Percentiles rank a stretch among this genome's conserved stretches.
Conservation (phyloP, 92 coral and sea anemone genomes). For the Phenganax stokvisi region DNA sequence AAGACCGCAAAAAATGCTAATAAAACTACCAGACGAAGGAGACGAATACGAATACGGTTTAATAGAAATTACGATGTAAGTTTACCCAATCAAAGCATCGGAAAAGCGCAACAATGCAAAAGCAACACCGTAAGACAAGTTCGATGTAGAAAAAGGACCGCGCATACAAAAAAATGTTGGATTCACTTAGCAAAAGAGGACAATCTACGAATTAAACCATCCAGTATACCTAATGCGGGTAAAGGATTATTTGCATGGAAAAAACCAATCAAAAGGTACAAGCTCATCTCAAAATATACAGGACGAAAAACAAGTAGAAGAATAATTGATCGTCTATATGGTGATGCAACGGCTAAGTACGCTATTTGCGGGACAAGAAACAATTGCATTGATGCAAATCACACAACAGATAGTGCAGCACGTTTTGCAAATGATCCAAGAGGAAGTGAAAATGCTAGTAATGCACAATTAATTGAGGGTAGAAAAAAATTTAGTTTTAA, state of each 20-base stretch:
- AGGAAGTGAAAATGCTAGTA: conserved; percentile 3
- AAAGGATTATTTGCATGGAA: conserved; percentile 31
- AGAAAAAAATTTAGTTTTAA: neutral
- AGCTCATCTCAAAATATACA: conserved; percentile 18
- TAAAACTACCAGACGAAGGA: no score
- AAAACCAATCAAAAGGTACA: conserved; percentile 8
- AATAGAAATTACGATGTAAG: no score
- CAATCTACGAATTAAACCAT: neutral
- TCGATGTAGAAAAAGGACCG: conserved; percentile 10
- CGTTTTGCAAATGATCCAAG: no score
- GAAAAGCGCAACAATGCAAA: no score
- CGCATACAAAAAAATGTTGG: conserved; percentile 11
- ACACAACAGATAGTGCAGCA: neutral
- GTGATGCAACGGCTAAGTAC: conserved; percentile 8
- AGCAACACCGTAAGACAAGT: neutral
- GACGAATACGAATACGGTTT: no score
- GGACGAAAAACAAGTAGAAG: conserved; percentile 12
- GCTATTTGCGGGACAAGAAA: conserved; percentile 9
- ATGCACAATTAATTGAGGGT: neutral
- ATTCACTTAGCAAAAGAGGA: neutral
- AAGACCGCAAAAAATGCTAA: no score
- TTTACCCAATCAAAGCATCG: no score
- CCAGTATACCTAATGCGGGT: conserved; percentile 1
- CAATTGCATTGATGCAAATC: conserved; percentile 27
- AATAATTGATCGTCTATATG: conserved; percentile 14